Evolutionary conservation across 2,888 invertebrate genomes (phyloP).

Genomic region (Megamerina dolium): DNA sequence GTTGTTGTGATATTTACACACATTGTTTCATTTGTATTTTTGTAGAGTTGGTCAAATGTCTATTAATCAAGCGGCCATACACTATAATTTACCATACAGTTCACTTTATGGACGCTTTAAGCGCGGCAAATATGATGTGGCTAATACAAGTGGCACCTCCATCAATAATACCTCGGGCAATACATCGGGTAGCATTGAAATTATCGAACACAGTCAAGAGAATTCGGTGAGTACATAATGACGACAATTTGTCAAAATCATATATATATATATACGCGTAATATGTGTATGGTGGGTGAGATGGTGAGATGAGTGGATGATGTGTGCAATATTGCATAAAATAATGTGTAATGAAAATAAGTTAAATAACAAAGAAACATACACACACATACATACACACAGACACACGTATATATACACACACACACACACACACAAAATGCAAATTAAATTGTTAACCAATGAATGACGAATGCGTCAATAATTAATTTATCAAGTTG

Average conservation of each 20-base stretch:
- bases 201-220: slow-evolving; percentile 50
- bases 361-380: slow-evolving; percentile 6
- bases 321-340: too few species aligned
- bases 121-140: slow-evolving; percentile 71
- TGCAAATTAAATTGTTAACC: slow-evolving; percentile 14
- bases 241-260: not conserved
- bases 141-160: slow-evolving; percentile 40
- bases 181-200: slow-evolving; percentile 48
- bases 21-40: slow-evolving; percentile 22
- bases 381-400: too few species aligned
- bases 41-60: slow-evolving; percentile 86
- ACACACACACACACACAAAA: slow-evolving; percentile 14
- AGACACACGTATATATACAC: too few species aligned
- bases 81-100: slow-evolving; percentile 84
- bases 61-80: slow-evolving; percentile 88
- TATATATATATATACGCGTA: slow-evolving; percentile 3
- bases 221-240: slow-evolving; percentile 43
- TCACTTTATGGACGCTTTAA: slow-evolving; percentile 85
- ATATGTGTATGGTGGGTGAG: too few species aligned
- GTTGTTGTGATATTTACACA: not conserved
- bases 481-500: slow-evolving; percentile 45
- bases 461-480: slow-evolving; percentile 25
- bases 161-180: slow-evolving; percentile 45
- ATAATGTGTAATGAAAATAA: not conserved
- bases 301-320: too few species aligned